Percentiles rank a stretch among this genome's conserved stretches.
phyloP scores from a whole-genome alignment of 2,113 vertebrate genomes.

The Tenrec ecaudatus region DNA sequence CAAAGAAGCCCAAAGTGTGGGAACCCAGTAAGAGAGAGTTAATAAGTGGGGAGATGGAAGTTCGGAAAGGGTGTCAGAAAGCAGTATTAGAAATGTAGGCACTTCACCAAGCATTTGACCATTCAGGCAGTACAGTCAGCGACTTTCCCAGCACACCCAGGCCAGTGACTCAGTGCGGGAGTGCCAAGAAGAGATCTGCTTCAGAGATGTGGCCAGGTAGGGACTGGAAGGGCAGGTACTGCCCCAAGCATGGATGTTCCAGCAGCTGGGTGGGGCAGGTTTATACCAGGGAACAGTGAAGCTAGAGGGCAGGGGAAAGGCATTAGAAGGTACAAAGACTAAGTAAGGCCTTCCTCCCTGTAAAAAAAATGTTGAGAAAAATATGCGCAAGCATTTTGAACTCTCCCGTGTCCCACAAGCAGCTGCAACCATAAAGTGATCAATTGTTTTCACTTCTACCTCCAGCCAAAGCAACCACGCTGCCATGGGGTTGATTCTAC shows the following conservation, averaged over 20 bases:
- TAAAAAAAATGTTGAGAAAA: conserved; percentile 10
- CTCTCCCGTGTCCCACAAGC: not conserved
- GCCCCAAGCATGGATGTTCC: conserved; percentile 32
- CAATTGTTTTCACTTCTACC: not conserved
- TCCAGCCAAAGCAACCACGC: too few relatives aligned
- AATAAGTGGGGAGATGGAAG: not conserved
- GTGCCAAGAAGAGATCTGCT: conserved; percentile 5
- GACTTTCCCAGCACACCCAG: conserved; percentile 71
- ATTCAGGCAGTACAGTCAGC: not conserved
- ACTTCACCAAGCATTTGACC: conserved; percentile 7
- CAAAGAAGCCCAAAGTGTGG: not conserved
- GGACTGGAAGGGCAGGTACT: not conserved
- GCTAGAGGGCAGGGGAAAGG: not conserved
- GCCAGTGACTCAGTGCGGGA: conserved; percentile 78
- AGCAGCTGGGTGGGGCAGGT: not conserved
- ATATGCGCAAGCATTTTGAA: not conserved
- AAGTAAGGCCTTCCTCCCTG: not conserved
- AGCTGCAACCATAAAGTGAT: not conserved
- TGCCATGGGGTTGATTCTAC: too few relatives aligned
- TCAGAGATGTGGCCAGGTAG: not conserved
- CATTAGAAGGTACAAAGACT: not conserved
- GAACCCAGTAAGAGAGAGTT: conserved; percentile 22
- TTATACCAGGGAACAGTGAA: not conserved
- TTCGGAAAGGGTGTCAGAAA: not conserved
- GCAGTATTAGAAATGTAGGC: not conserved